Base-by-base conservation (phyloP, 2,797 vertebrate genomes). In the Pteropus rufus region DNA sequence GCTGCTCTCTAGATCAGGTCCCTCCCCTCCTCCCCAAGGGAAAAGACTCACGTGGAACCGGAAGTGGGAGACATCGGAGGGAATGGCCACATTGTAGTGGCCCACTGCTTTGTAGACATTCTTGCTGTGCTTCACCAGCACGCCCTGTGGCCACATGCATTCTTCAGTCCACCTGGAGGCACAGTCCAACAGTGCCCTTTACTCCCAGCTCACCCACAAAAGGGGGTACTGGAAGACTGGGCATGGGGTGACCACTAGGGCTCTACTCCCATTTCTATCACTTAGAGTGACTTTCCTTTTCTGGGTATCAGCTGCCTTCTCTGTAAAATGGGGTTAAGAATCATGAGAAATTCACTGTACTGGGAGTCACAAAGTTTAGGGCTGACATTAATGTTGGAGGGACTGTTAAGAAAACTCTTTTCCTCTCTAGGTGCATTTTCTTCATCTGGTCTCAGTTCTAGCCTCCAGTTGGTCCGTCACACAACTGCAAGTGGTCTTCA, bases 41-140 rank as follows among this genome's bases (percentile, higher is more conserved):
- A 58, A 46, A 18, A 76, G 34, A 91, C 99, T 99, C 98, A 99
- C 99, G 95, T 99, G 99, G 93, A 99, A 99, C 31, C 99, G 99
- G 98, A 99, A 99, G 98, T 99, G 99, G 0, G 99, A 99, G 94
- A 99, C 99, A 11, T 99, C 99, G 0, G 99, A 99, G 73, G 99
- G 99, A 93, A 99, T 99, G 1, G 99, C 99, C 88, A 99, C 99
- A 2, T 99, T 99, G 98, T 99, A 99, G 97, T 99, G 99, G 3
- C 99, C 99, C 99, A 99, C 99, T 6, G 99, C 99, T 98, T 99
- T 99, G 98, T 99, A 99, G 49, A 99, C 99, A 0, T 99, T 99
- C 98, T 99, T 99, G 98, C 99, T 99, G 98, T 99, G 99, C 96
- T 99, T 99, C 90, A 99, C 99, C 97, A 99, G 96, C 88, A 99